These are phyloP conservation scores for Delphinus delphis DNA, from an alignment of 2,113 vertebrate genomes.

Conservation along the genomic window DNA sequence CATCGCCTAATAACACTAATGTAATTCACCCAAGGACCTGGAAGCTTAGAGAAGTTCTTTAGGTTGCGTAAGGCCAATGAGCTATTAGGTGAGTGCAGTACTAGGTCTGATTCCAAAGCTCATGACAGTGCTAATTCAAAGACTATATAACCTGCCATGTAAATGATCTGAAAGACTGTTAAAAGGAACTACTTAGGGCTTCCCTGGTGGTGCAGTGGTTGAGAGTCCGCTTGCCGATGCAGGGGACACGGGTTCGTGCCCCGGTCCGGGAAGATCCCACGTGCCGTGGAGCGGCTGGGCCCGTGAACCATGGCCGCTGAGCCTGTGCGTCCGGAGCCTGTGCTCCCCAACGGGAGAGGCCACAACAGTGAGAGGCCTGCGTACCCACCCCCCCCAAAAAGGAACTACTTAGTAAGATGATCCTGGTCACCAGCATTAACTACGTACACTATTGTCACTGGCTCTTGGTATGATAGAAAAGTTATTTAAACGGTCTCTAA, in stretches of 20 bases:
- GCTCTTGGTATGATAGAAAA: not conserved
- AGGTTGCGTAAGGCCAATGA: conserved; percentile 11
- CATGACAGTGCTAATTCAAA: not conserved
- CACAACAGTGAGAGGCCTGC: no score
- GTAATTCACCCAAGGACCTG: not conserved
- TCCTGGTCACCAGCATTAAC: not conserved
- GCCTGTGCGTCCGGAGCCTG: no score
- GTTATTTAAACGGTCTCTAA: not conserved
- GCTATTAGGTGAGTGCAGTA: not conserved
- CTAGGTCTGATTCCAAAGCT: not conserved
- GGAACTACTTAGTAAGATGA: not conserved
- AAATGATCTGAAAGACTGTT: not conserved
- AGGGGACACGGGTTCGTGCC: no score
- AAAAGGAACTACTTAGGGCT: not conserved
- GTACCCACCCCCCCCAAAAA: not conserved
- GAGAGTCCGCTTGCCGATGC: no score
- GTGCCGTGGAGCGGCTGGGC: no score
- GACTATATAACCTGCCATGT: not conserved
- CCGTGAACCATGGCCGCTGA: no score
- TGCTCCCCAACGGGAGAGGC: no score
- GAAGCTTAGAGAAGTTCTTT: not conserved
- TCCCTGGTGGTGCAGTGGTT: no score
- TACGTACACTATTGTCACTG: not conserved
- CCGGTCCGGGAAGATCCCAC: no score
- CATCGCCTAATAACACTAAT: not conserved